Percentiles rank a stretch among this genome's conserved stretches.
Conservation (phyloP, 2,888 invertebrate species). For the Andrena hattorfiana region DNA sequence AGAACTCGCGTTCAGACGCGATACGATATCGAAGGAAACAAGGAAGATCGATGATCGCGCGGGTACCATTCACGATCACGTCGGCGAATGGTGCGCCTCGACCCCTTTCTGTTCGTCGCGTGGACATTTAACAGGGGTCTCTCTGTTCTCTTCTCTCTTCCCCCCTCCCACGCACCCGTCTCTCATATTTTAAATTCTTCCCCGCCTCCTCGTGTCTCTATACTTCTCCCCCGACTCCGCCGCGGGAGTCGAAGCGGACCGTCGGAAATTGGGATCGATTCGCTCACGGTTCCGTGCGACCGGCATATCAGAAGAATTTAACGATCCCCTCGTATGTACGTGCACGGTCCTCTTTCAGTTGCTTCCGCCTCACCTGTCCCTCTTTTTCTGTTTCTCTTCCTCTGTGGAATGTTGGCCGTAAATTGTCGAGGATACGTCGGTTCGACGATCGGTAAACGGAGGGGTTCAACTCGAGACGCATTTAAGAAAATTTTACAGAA, state of each 20-base stretch:
- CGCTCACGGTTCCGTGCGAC: background rate
- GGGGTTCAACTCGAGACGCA: background rate
- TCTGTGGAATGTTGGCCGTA: slow-evolving; percentile 2
- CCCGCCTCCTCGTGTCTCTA: background rate
- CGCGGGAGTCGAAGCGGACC: background rate
- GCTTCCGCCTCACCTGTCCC: slow-evolving; percentile 3
- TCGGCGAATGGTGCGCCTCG: slow-evolving; percentile 6
- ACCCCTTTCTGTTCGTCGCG: slow-evolving; percentile 6
- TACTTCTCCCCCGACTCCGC: background rate
- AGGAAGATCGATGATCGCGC: slow-evolving; percentile 39
- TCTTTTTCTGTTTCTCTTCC: background rate
- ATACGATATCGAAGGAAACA: slow-evolving; percentile 45
- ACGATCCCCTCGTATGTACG: slow-evolving; percentile 35
- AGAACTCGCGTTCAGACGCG: slow-evolving; percentile 28
- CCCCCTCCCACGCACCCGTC: background rate
- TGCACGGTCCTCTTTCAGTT: slow-evolving; percentile 40
- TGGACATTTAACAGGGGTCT: background rate
- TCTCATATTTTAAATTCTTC: background rate
- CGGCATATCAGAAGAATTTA: slow-evolving; percentile 17
- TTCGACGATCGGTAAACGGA: slow-evolving; percentile 43
- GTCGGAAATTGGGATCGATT: background rate
- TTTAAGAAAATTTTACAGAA: too few relatives aligned
- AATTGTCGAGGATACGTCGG: slow-evolving; percentile 2
- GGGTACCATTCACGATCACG: slow-evolving; percentile 11
- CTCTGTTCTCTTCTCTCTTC: slow-evolving; percentile 1